phyloP scores from a whole-genome alignment of 2,888 invertebrate species.

The Chalcis sispes region DNA sequence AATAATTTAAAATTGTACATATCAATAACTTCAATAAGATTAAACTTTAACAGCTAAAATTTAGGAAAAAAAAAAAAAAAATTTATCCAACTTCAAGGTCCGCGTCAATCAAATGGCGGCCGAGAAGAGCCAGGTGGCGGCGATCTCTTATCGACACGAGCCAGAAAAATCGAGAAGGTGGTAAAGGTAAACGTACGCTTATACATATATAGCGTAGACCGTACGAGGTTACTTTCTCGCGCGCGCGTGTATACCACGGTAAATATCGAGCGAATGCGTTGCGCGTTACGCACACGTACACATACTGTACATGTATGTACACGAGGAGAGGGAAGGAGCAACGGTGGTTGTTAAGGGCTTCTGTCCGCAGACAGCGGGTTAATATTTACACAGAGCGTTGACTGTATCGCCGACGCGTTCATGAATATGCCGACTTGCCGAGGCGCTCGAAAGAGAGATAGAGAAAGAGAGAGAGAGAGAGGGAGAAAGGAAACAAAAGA shows the following conservation, averaged over 20 bases:
- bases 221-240: not conserved
- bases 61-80: not conserved
- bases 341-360: too few relatives aligned
- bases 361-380: slow-evolving; percentile 47
- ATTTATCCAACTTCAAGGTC: too few relatives aligned
- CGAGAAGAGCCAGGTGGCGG: not conserved
- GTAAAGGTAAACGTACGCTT: slow-evolving; percentile 5
- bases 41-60: too few relatives aligned
- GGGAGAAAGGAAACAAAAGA: too few relatives aligned
- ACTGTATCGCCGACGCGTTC: slow-evolving; percentile 33
- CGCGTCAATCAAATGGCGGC: not conserved
- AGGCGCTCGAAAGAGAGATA: not conserved
- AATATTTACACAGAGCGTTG: slow-evolving; percentile 53
- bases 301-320: too few relatives aligned
- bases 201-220: not conserved
- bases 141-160: not conserved
- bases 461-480: too few relatives aligned
- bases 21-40: too few relatives aligned
- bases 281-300: not conserved
- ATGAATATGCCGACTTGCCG: slow-evolving; percentile 15
- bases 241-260: not conserved
- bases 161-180: slow-evolving; percentile 19
- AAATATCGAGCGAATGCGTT: not conserved
- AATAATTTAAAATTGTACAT: too few relatives aligned
- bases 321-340: too few relatives aligned